Evolutionary conservation across 2,113 vertebrate genomes (phyloP), one percentile per base, ranked within the genome.

Genomic region (Burhinus bistriatus): DNA sequence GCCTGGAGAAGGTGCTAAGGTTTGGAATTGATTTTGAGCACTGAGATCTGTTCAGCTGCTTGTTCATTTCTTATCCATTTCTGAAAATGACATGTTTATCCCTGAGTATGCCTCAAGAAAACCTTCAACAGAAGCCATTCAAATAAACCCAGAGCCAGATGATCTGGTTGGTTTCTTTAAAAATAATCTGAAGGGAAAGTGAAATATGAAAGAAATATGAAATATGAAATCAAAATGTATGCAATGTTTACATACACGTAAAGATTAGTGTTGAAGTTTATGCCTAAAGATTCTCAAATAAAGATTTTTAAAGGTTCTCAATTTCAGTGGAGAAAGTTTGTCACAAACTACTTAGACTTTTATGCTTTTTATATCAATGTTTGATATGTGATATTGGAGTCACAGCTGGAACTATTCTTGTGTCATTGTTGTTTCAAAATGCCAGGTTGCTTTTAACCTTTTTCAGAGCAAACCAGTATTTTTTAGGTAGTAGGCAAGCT

Each of bases 1-100:
- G 36, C 51, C 65, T 91, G 78, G 54, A 51, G 59, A 75, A 91
- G 52, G 65, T 93, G 83, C 64, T 88, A 44, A 65, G 68, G 49
- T 81, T 90, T 95, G 54, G 66, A 80, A 80, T 40, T 93, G 45
- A 83, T 92, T 93, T 82, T 90, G 86, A 87, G 51, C 61, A 19
- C 78, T n/a, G 73, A 93, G 78, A 26, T 69, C 21, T 79, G 49
- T 68, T 79, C 68, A 54, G 69, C 70, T 87, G 36, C 57, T 76
- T 76, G 66, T 85, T 87, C 8, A 16, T 91, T 93, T 79, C 61
- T 83, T 85, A 38, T 10, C 34, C 8, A 1, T 90, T 84, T 71
- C 45, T 71, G 91, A 70, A 83, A 93, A 34, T 79, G 47, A 59
- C 32, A 18, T 45, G 15, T 95, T 94, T 94, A 69, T 85, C 59